Evolutionary conservation across 2,888 invertebrate genomes (phyloP), one percentile per base, ranked within the genome.

Genomic region (Lycia hirtaria): DNA sequence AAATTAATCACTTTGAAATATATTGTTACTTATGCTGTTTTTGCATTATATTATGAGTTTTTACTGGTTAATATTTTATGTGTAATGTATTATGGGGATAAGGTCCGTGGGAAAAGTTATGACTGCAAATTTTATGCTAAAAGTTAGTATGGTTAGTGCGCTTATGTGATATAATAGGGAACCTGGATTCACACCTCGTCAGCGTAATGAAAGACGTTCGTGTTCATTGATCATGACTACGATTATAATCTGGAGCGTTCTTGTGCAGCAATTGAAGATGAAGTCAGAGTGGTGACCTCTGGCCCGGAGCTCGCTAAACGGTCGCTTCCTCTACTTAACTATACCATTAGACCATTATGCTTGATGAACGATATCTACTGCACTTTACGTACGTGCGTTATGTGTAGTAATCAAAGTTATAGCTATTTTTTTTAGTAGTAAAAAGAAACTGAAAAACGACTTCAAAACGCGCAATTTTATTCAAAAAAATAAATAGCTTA

Each of bases 311-410:
- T 33, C 48, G 63, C 62, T 69, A 66, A 69, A 65, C 67, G 60
- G 59, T 52, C 33, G 49, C 57, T 62, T 69, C 69, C 69, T 64
- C 53, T 58, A 41, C 52, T 56, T 62, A 56, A 59, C 62, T 50
- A 53, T 60, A 43, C 56, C 47, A 56, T 51, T 44, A 60, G 15
- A 55, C 56, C 47, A 56, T 51, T 44, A 60, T 15, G 52, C 35
- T 43, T 52, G 38, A 56, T 53, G 45, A 45, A 24, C 6, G 22
- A 20, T 38, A 43, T 12, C 49, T 38, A 35, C 24, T 45, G 38
- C 32, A 33, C 47, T 54, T 53, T 41, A 35, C 41, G 43, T 38
- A 24, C 19, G 15, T 30, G 17, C 14, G 7, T 15, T 33, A 15
- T 33, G 6, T 15, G 33, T 33, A 15, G 9, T 15, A 30, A 9